Evolutionary conservation across 2,888 invertebrate genomes (phyloP).

Genomic region (Tinea trinotella): DNA sequence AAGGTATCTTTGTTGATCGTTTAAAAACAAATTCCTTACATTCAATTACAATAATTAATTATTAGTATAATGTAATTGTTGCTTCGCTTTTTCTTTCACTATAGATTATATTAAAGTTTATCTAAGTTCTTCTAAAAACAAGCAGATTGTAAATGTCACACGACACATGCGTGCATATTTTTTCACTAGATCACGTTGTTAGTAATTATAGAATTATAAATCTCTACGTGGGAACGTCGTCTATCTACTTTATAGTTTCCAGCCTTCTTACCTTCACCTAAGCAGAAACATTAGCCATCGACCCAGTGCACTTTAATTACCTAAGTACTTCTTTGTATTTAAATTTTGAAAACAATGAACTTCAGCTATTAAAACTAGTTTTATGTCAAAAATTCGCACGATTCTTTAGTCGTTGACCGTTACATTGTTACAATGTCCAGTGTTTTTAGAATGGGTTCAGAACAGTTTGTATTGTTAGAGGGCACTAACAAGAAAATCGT

Average conservation of each 20-base stretch:
- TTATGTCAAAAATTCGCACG: slow-evolving; percentile 3
- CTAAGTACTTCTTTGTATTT: neutral
- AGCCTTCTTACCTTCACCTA: slow-evolving; percentile 14
- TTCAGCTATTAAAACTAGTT: slow-evolving; percentile 1
- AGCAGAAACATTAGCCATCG: slow-evolving; percentile 5
- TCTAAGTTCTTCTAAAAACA: no score
- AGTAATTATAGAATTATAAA: slow-evolving; percentile 15
- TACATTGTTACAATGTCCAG: neutral
- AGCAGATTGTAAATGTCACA: no score
- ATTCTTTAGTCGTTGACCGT: neutral
- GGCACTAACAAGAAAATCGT: neutral
- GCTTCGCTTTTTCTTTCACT: no score
- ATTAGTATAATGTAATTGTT: no score
- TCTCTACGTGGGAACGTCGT: slow-evolving; percentile 11
- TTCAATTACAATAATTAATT: no score
- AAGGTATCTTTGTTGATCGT: no score
- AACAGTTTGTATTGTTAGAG: neutral
- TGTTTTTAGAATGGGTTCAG: neutral
- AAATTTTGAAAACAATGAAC: neutral
- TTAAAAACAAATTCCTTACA: no score
- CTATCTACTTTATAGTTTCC: neutral
- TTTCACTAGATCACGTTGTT: neutral
- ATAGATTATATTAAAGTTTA: no score
- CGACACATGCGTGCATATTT: slow-evolving; percentile 9
- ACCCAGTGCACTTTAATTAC: slow-evolving; percentile 14